These are phyloP conservation scores for Lycopodina hypogea DNA, from an alignment of 37 sponge, comb jelly and placozoan species.

Conservation along the genomic window DNA sequence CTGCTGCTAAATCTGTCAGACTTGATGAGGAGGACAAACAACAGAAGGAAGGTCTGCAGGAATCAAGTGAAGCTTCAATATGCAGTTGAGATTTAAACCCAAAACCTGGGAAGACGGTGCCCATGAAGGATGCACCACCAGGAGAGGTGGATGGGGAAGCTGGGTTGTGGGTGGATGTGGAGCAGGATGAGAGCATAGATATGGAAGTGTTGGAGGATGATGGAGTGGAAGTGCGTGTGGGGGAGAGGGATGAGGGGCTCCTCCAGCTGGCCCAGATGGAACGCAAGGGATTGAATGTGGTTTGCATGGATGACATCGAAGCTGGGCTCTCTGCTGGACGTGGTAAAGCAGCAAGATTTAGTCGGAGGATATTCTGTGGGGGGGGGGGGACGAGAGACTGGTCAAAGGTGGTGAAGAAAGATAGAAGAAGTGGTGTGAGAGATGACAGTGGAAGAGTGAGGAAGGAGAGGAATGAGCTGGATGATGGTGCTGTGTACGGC, in stretches of 20 bases:
- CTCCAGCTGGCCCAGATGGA: not conserved
- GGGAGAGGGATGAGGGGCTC: not conserved
- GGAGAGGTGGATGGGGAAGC: not conserved
- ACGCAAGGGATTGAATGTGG: slow-evolving; percentile 1
- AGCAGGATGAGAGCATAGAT: not conserved
- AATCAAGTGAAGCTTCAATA: no score
- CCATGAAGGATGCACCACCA: no score
- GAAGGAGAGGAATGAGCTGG: not conserved
- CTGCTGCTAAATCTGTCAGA: no score
- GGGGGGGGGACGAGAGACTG: no score
- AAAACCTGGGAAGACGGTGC: no score
- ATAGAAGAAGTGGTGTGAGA: no score
- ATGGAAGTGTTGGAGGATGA: not conserved
- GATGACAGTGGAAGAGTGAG: not conserved
- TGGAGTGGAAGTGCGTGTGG: not conserved
- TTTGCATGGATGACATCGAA: not conserved
- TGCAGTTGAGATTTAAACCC: no score
- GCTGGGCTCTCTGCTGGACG: not conserved
- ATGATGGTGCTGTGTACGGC: not conserved
- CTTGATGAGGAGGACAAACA: no score
- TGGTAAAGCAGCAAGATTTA: not conserved
- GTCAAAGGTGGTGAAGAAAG: not conserved
- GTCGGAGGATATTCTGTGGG: no score
- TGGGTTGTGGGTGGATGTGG: not conserved
- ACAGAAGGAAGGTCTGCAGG: no score